Percentiles rank a stretch among this genome's conserved stretches.
Conservation (phyloP, 2,888 invertebrate species). For the Leptinotarsa tumamoca region DNA sequence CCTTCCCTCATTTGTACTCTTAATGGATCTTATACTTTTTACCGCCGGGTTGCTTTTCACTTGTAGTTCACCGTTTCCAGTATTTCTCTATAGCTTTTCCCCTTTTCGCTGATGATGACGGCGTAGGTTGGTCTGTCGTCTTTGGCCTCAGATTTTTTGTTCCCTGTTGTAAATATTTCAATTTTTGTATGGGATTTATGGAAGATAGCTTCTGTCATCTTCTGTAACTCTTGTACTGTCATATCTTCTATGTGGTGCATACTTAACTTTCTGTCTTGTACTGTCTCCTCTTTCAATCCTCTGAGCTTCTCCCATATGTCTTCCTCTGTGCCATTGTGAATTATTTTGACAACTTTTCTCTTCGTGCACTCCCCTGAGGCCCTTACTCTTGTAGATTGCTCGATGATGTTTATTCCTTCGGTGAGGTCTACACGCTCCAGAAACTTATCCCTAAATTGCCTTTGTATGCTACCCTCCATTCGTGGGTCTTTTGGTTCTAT, state of each 20-base stretch:
- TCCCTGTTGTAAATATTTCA: conserved; percentile 7
- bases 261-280: neutral
- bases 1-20: neutral
- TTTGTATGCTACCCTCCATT: neutral
- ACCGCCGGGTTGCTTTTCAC: neutral
- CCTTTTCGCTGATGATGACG: neutral
- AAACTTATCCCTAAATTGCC: neutral
- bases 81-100: neutral
- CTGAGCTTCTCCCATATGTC: neutral
- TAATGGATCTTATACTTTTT: neutral
- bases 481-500: neutral
- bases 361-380: neutral
- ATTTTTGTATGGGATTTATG: conserved; percentile 16
- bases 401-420: neutral
- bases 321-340: neutral
- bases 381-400: neutral
- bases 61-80: neutral
- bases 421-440: neutral
- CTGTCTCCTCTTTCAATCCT: neutral
- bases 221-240: neutral
- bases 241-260: neutral
- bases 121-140: neutral
- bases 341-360: neutral
- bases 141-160: neutral
- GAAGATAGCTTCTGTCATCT: conserved; percentile 19